These are phyloP conservation scores for Tichodroma muraria DNA, from an alignment of 2,113 vertebrate species.

Conservation along the genomic window DNA sequence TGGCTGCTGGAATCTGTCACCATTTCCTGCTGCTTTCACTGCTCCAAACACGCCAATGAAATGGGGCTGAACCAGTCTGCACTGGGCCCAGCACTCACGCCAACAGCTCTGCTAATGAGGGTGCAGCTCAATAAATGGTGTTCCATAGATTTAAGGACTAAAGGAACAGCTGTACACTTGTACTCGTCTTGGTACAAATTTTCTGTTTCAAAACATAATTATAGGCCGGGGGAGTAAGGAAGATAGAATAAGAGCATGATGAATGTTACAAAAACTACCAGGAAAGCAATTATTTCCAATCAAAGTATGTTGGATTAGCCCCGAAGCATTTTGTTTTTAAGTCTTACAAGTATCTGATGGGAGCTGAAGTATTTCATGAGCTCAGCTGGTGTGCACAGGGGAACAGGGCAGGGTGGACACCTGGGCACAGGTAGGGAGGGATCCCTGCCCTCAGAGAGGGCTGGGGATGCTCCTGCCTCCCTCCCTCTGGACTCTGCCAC, in stretches of 20 bases:
- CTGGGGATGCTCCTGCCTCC: not conserved
- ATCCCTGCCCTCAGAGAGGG: not conserved
- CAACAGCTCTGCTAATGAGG: not conserved
- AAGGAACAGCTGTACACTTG: conserved; percentile 4
- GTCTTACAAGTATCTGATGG: not conserved
- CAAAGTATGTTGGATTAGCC: not conserved
- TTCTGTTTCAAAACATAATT: conserved; percentile 19
- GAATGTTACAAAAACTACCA: not conserved
- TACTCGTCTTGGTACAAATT: not conserved
- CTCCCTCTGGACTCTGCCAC: not conserved
- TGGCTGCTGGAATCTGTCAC: not conserved
- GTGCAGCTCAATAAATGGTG: not conserved
- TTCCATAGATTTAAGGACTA: not conserved
- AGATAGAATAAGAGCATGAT: not conserved
- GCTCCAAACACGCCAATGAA: not conserved
- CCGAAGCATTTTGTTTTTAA: not conserved
- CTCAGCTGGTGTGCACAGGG: not conserved
- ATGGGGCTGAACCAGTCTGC: not conserved
- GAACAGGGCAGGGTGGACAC: accelerated
- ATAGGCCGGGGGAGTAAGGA: not conserved
- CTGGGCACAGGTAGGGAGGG: not conserved
- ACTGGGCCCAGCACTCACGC: not conserved
- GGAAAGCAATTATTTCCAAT: not conserved
- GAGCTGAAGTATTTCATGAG: not conserved
- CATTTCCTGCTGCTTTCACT: not conserved